Conservation (phyloP, 2,888 invertebrate species). For the Hedychridium roseum region DNA sequence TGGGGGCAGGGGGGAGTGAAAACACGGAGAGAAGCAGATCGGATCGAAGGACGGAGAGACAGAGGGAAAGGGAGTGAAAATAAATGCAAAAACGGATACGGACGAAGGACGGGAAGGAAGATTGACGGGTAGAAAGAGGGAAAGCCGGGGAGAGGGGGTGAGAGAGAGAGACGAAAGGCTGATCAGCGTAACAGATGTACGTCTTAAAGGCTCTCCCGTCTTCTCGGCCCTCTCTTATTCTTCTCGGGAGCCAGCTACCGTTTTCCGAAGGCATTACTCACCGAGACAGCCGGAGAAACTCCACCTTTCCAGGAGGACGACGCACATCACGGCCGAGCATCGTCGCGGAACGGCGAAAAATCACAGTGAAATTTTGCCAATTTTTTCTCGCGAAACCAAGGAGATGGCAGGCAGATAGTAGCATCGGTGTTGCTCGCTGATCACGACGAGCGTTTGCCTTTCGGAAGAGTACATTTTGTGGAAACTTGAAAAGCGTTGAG, state of each 20-base stretch:
- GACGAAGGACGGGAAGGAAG: neutral
- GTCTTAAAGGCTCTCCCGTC: conserved; percentile 21
- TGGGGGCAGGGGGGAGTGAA: too few relatives aligned
- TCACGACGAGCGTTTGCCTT: too few relatives aligned
- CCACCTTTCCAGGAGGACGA: conserved; percentile 26
- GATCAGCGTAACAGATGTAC: conserved; percentile 45
- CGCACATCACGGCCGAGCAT: conserved; percentile 11
- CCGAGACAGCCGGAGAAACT: conserved; percentile 31
- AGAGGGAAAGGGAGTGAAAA: too few relatives aligned
- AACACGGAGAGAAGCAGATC: too few relatives aligned
- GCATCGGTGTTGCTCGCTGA: too few relatives aligned
- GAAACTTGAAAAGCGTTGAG: too few relatives aligned
- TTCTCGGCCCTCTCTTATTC: conserved; percentile 10
- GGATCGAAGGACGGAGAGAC: too few relatives aligned
- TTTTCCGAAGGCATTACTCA: conserved; percentile 37
- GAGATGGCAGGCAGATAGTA: too few relatives aligned
- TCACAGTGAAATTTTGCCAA: conserved; percentile 6
- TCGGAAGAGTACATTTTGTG: too few relatives aligned
- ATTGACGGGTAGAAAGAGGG: too few relatives aligned
- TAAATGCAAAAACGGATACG: neutral
- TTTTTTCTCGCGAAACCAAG: conserved; percentile 1
- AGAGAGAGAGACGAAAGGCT: conserved; percentile 26
- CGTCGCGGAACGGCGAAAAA: conserved; percentile 7
- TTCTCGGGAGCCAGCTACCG: conserved; percentile 21
- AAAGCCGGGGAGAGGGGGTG: too few relatives aligned